phyloP scores from a whole-genome alignment of 2,888 invertebrate genomes.

The Eubasilissa splendida region DNA sequence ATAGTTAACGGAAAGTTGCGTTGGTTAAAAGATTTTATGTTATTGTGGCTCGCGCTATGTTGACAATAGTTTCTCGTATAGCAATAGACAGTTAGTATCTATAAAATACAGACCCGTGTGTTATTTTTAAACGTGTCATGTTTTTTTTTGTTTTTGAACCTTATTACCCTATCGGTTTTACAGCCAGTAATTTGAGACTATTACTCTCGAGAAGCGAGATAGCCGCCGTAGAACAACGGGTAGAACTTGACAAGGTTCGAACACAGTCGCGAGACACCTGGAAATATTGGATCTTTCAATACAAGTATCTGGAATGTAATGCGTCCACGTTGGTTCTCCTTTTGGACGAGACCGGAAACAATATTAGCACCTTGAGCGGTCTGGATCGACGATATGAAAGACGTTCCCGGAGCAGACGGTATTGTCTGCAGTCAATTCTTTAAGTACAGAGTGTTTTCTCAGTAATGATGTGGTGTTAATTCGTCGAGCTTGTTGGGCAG shows the following conservation, averaged over 20 bases:
- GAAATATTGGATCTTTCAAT: no score
- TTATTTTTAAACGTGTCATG: conserved; percentile 27
- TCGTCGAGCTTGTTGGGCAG: conserved; percentile 34
- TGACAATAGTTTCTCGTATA: no score
- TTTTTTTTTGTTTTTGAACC: conserved; percentile 46
- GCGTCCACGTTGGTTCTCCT: no score
- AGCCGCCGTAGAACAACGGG: no score
- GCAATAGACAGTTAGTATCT: no score
- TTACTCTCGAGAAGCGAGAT: conserved; percentile 25
- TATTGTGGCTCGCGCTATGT: no score
- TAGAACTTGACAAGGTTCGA: no score
- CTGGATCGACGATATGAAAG: neutral
- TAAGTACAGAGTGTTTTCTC: conserved; percentile 24
- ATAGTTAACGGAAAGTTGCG: no score
- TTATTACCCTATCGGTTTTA: conserved; percentile 54
- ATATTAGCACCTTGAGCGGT: neutral
- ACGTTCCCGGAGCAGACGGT: neutral
- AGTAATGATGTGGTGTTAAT: conserved; percentile 35
- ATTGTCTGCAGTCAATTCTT: neutral
- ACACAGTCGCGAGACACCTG: no score
- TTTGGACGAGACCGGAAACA: no score
- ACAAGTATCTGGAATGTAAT: no score
- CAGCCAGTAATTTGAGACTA: conserved; percentile 53
- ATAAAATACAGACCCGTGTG: neutral
- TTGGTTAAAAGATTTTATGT: no score